phyloP scores from a whole-genome alignment of 2,888 invertebrate species.

The Sisyra terminalis region DNA sequence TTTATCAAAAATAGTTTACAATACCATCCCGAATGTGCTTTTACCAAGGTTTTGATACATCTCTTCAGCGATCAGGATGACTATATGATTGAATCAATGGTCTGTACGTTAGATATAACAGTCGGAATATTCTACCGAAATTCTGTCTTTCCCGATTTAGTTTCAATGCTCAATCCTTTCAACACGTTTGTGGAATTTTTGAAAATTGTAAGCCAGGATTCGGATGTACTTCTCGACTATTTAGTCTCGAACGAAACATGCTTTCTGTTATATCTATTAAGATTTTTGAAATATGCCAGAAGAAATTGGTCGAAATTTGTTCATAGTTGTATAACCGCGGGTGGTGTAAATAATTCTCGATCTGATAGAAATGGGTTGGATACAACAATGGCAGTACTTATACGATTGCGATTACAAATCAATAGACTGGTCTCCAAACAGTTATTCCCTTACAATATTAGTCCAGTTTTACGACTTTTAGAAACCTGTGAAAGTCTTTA shows the following conservation, averaged over 20 bases:
- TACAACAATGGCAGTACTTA: conserved; percentile 71
- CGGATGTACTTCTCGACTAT: conserved; percentile 65
- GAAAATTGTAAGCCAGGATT: conserved; percentile 65
- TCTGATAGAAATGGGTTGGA: conserved; percentile 38
- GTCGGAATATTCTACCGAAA: conserved; percentile 71
- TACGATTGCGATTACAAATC: conserved; percentile 61
- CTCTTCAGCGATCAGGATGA: conserved; percentile 84
- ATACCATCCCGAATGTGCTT: conserved; percentile 74
- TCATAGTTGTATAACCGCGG: conserved; percentile 51
- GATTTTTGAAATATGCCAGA: conserved; percentile 70
- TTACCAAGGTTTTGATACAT: conserved; percentile 77
- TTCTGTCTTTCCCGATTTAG: conserved; percentile 61
- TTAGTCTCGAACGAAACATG: conserved; percentile 84
- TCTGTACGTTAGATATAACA: conserved; percentile 76
- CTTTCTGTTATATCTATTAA: conserved; percentile 66
- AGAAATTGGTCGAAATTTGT: conserved; percentile 74
- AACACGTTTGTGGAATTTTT: conserved; percentile 78
- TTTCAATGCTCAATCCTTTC: conserved; percentile 69
- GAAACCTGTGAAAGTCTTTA: conserved; percentile 74
- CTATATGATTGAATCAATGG: conserved; percentile 81
- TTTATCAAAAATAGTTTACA: conserved; percentile 68
- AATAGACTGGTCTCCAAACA: conserved; percentile 67
- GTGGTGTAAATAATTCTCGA: conserved; percentile 26
- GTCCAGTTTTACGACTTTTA: conserved; percentile 65
- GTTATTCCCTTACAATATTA: conserved; percentile 80